phyloP scores from a whole-genome alignment of 2,888 invertebrate genomes.

The Hirudinaria manillensis region DNA sequence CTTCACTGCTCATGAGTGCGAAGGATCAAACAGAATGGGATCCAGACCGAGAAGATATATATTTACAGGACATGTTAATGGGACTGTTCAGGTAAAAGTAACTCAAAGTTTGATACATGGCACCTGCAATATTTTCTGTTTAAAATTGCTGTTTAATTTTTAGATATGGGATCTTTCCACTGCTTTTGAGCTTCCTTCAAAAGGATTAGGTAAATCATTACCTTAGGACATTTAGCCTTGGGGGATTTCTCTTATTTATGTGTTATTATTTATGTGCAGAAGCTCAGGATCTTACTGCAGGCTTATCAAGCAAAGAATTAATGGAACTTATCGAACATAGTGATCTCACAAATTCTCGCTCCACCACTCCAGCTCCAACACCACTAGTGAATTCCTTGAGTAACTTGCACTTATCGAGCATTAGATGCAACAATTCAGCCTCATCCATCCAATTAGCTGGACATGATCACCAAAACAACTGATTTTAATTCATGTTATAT shows the following conservation, averaged over 20 bases:
- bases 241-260: neutral
- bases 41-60: slow-evolving; percentile 69
- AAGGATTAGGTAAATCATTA: slow-evolving; percentile 31
- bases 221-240: slow-evolving; percentile 13
- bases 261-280: neutral
- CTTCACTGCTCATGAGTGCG: slow-evolving; percentile 94
- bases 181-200: slow-evolving; percentile 67
- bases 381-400: slow-evolving; percentile 59
- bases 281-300: neutral
- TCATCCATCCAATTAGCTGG: neutral
- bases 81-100: slow-evolving; percentile 46
- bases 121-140: neutral
- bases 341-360: slow-evolving; percentile 76
- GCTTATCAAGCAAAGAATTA: slow-evolving; percentile 79
- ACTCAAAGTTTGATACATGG: neutral
- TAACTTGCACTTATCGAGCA: neutral
- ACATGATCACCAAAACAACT: too few relatives aligned
- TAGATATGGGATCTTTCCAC: slow-evolving; percentile 95
- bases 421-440: neutral
- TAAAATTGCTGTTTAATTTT: neutral
- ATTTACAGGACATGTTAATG: slow-evolving; percentile 54
- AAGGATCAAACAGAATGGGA: slow-evolving; percentile 87
- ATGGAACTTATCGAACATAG: slow-evolving; percentile 85
- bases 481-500: neutral
- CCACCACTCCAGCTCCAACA: slow-evolving; percentile 73